Base-by-base conservation (phyloP, 2,888 invertebrate genomes). In the Sinotaia quadrata region DNA sequence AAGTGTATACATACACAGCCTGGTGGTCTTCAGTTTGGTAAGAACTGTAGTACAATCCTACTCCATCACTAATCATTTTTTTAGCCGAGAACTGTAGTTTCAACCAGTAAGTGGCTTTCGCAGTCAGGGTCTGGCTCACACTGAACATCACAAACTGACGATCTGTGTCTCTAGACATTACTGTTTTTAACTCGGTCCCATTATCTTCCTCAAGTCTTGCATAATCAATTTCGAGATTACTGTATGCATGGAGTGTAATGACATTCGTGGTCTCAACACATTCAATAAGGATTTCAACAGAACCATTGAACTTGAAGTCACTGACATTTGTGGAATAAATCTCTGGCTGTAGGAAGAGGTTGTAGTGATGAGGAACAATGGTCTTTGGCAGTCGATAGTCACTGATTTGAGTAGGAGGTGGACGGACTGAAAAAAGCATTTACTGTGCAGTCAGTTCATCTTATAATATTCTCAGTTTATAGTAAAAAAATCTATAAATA, bases 311-410 rank as follows among this genome's bases (percentile, higher is more conserved):
- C 27, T 57, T 58, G 58, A 66, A 66, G 58, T 24, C n/a, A 12
- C 33, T 15, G 4, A 78, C 71, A 44, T 79, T 72, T 7, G 18
- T 36, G 7, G 69, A 71, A 63, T 84, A 82, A 31, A 84, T 81
- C 49, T 82, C 74, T 0, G 83, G 82, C 52, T 75, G 75, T n/a
- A 84, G 66, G 49, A 78, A 75, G 10, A 84, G 59, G 24, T 72
- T 67, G 62, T 84, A 84, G 44, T 75, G 69, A 8, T 68, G 33
- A 2, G 84, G 84, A 57, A 70, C 68, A 18, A 82, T 62, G 41
- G 72, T 47, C 4, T 72, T 68, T 7, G 82, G 82, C 1, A 84
- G 70, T 10, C 77, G 72, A 34, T 72, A 72, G 67, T 72, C 31
- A 31, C 67, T 51, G 24, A 15, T 29, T 21, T 33, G 36, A 4